Evolutionary conservation across 2,113 vertebrate genomes (phyloP), one percentile per base, ranked within the genome.

Genomic region (Vireo altiloquus): DNA sequence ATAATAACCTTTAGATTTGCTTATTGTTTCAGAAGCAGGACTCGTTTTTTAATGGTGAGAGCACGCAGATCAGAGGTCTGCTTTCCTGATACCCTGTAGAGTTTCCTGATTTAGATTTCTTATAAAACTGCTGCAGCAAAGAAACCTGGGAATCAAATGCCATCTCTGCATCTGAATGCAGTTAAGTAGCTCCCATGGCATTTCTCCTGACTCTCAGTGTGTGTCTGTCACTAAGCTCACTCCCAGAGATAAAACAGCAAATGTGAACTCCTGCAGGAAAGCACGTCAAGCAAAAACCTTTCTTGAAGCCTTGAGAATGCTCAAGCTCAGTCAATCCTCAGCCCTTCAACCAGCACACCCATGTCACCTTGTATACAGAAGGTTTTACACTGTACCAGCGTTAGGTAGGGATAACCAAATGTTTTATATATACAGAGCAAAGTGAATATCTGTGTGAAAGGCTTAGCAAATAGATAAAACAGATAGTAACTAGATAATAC

Each of bases 221-320:
- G 87, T 70, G 70, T 88, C 96, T 97, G 96, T 97, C 97, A 97
- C 96, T 93, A 91, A 95, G 92, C 95, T 98, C 95, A 81, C 94
- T 97, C 87, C 82, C 85, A 95, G 88, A 98, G 96, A 98, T 97
- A 97, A 98, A 98, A 96, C 79, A 95, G 94, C 94, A 97, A 98
- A 97, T 95, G 90, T 82, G 95, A 97, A 96, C 85, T 97, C 95
- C 97, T 95, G 28, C 1, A 85, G 95, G 97, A 97, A 84, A 49
- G 24, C 42, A 37, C 16, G 5, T 56, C 15, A 31, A 96, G 88
- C 64, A 59, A 95, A 97, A 98, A 90, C 82, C 94, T 96, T 96
- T 94, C 89, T 83, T 97, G 92, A 96, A 96, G 76, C 68, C 87
- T 71, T 81, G n/a, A 90, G 76, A 87, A 79, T n/a, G 71, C 80